Conservation (phyloP, 1,140 invertebrate genomes). For the Temnothorax nylanderi region DNA sequence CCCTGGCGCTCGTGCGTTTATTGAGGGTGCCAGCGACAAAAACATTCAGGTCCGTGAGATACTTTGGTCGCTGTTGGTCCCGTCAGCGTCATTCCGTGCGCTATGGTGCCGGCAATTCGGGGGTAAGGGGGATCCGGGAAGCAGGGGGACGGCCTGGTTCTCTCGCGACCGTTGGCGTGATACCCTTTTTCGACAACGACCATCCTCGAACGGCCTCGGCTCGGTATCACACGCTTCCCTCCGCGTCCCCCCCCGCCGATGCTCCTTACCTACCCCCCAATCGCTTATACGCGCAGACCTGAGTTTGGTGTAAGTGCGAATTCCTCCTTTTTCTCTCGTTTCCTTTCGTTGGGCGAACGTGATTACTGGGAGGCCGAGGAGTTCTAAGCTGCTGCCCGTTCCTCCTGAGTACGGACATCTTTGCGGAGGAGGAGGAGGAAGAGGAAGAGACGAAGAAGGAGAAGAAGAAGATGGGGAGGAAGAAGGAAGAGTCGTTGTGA, state of each 20-base stretch:
- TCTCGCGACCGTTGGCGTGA: slow-evolving; percentile 65
- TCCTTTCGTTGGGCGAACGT: slow-evolving; percentile 62
- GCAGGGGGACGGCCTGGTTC: not conserved
- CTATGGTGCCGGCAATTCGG: slow-evolving; percentile 57
- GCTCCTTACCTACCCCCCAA: slow-evolving; percentile 30
- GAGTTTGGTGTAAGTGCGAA: slow-evolving; percentile 72
- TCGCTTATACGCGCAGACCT: slow-evolving; percentile 27
- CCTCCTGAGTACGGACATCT: slow-evolving; percentile 53
- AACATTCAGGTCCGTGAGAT: slow-evolving; percentile 56
- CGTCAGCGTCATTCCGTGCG: slow-evolving; percentile 62
- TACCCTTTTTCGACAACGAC: slow-evolving; percentile 72
- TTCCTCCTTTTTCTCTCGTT: slow-evolving; percentile 68
- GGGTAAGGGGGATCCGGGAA: not conserved
- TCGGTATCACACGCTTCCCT: slow-evolving; percentile 64
- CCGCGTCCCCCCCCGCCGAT: not conserved
- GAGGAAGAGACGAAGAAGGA: not conserved
- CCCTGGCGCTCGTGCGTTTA: not conserved
- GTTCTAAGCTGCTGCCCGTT: slow-evolving; percentile 70
- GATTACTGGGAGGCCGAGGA: slow-evolving; percentile 69
- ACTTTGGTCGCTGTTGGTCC: slow-evolving; percentile 39
- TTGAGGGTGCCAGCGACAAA: slow-evolving; percentile 55
- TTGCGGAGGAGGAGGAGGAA: slow-evolving; percentile 45
- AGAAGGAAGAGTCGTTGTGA: slow-evolving; percentile 48
- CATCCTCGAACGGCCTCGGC: slow-evolving; percentile 54
- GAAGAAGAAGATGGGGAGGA: slow-evolving; percentile 34